Percentiles rank a stretch among this genome's conserved stretches.
phyloP scores from a whole-genome alignment of 2,888 invertebrate genomes.

The Miltochrista miniata region DNA sequence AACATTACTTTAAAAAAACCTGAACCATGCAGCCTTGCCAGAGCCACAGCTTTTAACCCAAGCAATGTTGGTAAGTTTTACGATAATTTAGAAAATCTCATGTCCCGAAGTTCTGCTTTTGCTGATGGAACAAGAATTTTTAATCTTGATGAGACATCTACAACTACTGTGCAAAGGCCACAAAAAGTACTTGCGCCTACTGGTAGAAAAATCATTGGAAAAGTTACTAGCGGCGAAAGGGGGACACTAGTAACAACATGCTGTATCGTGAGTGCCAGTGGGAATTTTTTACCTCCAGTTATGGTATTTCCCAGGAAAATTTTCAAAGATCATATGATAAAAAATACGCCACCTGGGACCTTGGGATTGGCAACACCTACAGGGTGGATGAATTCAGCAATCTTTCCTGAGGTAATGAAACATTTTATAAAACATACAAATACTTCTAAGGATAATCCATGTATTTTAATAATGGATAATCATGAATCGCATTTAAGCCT shows the following conservation, averaged over 20 bases:
- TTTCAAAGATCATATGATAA: conserved; percentile 1
- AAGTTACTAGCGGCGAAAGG: not conserved
- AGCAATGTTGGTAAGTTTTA: conserved; percentile 2
- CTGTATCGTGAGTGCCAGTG: not conserved
- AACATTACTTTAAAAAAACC: not conserved
- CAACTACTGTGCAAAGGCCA: conserved; percentile 4
- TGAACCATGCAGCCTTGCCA: not conserved
- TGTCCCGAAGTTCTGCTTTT: not conserved
- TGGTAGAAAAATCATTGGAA: not conserved
- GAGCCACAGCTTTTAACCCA: not conserved
- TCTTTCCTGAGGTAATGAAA: conserved; percentile 7
- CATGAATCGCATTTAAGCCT: conserved; percentile 21
- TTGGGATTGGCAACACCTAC: not conserved
- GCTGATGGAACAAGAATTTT: conserved; percentile 3
- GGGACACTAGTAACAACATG: not conserved
- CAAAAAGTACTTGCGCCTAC: not conserved
- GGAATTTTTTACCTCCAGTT: not conserved
- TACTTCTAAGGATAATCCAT: conserved; percentile 19
- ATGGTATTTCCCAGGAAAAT: conserved; percentile 1
- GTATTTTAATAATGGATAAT: conserved; percentile 26
- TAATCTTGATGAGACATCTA: conserved; percentile 4
- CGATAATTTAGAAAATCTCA: not conserved
- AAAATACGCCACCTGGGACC: not conserved
- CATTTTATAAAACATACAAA: conserved; percentile 25
- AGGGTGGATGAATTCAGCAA: conserved; percentile 1